Conservation (phyloP, 1,140 invertebrate species). For the Platyura marginata region DNA sequence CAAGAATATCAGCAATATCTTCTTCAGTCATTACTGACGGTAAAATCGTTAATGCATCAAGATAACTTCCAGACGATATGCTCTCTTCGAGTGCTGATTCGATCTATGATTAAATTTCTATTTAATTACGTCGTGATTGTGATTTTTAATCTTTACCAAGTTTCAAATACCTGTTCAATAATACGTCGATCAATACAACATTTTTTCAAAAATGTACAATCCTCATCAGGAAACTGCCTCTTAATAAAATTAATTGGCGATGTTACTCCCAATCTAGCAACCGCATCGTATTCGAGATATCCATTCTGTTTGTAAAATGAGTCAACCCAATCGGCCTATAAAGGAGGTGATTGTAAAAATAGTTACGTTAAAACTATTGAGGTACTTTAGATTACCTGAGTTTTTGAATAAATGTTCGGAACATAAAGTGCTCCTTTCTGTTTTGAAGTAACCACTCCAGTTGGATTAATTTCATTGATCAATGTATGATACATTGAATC, state of each 20-base stretch:
- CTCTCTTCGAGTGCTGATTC: constrained; percentile 59
- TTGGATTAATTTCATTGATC: constrained; percentile 45
- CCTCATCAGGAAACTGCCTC: constrained; percentile 53
- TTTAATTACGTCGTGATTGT: too few relatives aligned
- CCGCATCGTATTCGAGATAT: constrained; percentile 84
- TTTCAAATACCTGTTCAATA: constrained; percentile 57
- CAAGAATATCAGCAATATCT: constrained; percentile 56
- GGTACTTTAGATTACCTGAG: constrained; percentile 22
- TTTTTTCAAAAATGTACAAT: constrained; percentile 50
- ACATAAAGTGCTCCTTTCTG: constrained; percentile 65
- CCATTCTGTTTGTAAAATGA: constrained; percentile 88
- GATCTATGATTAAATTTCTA: too few relatives aligned
- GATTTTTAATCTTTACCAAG: too few relatives aligned
- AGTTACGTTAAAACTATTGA: background rate
- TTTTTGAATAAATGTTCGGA: constrained; percentile 74
- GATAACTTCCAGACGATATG: constrained; percentile 47
- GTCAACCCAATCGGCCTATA: constrained; percentile 76
- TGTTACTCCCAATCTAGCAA: constrained; percentile 70
- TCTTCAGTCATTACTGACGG: constrained; percentile 60
- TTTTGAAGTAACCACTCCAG: constrained; percentile 62
- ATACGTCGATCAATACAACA: constrained; percentile 59
- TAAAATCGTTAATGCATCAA: constrained; percentile 60
- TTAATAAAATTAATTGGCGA: constrained; percentile 70
- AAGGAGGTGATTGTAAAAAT: constrained; percentile 4
- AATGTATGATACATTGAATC: constrained; percentile 70